Base-by-base conservation (phyloP, 2,888 invertebrate species). In the Yponomeuta cagnagella region DNA sequence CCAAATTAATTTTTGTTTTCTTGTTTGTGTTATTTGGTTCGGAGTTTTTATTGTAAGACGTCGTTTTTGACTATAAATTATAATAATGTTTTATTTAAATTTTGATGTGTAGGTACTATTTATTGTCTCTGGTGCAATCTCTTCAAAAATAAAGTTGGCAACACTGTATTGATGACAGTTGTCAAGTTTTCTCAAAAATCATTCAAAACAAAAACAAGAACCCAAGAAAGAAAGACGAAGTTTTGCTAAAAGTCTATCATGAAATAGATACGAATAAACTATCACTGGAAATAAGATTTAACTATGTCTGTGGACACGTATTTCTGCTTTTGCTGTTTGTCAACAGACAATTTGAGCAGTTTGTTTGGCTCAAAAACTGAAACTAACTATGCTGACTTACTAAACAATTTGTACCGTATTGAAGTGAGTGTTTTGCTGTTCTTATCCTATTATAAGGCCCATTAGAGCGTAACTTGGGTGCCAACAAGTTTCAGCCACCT, bases 291-390 rank as follows among this genome's bases (percentile, higher is more conserved):
- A 15, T 12, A 58, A 58, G 52, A 12, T 63, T 48, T 2, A 71
- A 72, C n/a, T 72, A 74, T 78, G 76, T 77, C 77, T 15, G 70
- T 75, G 63, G 76, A 78, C 37, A 73, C 75, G 1, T 78, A 78
- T 71, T 78, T 77, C 71, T 78, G 78, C 33, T 76, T 77, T 43
- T 78, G 77, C 65, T 78, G 78, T 31, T 68, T 78, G 15, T 76
- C 78, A 1, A 78, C 78, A 10, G 74, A 75, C 63, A 76, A 77
- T 58, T 72, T 78, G 10, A 74, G 67, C 0, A 74, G 72, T 67
- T 68, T 77, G 71, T 75, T 73, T 52, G 70, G 68, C 67, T 70
- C 68, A 12, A 70, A 74, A 33, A 12, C 63, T 6, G 73, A 72
- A 4, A 30, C 66, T 66, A 74, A 73, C 48, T 74, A 73, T 64